Base-by-base conservation (phyloP, 2,797 vertebrate species). In the Glyptemys insculpta region DNA sequence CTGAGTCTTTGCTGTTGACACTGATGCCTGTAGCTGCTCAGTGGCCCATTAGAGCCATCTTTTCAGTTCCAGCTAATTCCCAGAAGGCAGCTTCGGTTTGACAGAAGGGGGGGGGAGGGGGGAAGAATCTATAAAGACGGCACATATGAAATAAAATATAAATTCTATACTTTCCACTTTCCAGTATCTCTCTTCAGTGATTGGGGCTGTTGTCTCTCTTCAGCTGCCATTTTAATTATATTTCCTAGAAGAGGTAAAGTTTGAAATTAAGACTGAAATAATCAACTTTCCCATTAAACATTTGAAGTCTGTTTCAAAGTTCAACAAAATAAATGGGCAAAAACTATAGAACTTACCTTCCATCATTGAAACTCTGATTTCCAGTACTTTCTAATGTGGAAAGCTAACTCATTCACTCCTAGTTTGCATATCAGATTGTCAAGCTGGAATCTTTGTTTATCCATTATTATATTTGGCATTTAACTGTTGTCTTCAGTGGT, bases 1-100 rank as follows among this genome's bases (percentile, higher is more conserved):
- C 10, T 72, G n/a, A 23, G 23, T 72, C 68, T 72, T 72, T 72
- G 1, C 14, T 10, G 0, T 88, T 1, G 0, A n/a, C 29, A 2
- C 62, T 84, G 1, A 80, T 92, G 88, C 16, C 25, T 53, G 23
- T 49, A 79, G 34, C 25, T 85, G 56, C 88, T 86, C 50, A 90
- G 8, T 53, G 3, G 7, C 62, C 14, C 56, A 78, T 62, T 74
- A 91, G 41, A 86, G 29, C 44, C 76, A 8, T 37, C 12, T 65
- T 15, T 37, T 83, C 56, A 62, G 9, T 59, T 85, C 41, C n/a
- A 19, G 11, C n/a, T 57, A 80, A 57, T 74, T 68, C 50, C 41
- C 52, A 78, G 12, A 29, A 57, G 15, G 41, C 47, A 15, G 29
- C 47, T 41, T 49, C 27, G 49, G 50, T 37, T 92, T 59, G n/a